Conservation (phyloP, 2,888 invertebrate genomes). For the Rhaphigaster nebulosa region DNA sequence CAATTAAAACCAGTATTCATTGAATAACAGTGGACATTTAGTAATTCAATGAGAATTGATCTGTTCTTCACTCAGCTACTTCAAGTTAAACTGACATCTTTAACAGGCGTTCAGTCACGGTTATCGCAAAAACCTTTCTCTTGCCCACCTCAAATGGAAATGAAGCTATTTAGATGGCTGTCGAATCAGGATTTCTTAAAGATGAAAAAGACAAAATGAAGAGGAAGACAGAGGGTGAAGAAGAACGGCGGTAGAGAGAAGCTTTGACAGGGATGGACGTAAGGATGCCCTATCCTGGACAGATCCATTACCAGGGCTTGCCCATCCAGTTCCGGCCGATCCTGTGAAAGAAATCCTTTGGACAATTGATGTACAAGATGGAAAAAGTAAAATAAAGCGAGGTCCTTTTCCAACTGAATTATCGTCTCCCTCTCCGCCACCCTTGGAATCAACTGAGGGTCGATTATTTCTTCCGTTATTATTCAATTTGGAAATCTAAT, state of each 20-base stretch:
- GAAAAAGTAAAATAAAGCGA: slow-evolving; percentile 44
- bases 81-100: background rate
- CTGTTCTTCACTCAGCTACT: background rate
- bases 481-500: background rate
- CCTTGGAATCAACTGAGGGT: background rate
- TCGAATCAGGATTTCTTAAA: slow-evolving; percentile 2
- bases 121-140: background rate
- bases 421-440: background rate
- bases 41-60: background rate
- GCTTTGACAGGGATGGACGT: slow-evolving; percentile 50
- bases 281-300: slow-evolving; percentile 47
- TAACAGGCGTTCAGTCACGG: background rate
- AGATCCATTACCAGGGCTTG: slow-evolving; percentile 43
- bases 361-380: slow-evolving; percentile 23
- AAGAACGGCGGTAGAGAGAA: background rate
- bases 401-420: background rate
- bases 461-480: background rate
- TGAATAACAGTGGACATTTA: too few relatives aligned
- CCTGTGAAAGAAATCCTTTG: slow-evolving; percentile 24
- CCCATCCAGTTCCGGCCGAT: slow-evolving; percentile 25
- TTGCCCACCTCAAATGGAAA: background rate
- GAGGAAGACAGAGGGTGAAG: slow-evolving; percentile 7
- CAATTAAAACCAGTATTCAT: too few relatives aligned
- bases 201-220: slow-evolving; percentile 25
- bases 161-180: background rate